Evolutionary conservation across 2,113 vertebrate species (phyloP).

Genomic region (Lonchura striata): DNA sequence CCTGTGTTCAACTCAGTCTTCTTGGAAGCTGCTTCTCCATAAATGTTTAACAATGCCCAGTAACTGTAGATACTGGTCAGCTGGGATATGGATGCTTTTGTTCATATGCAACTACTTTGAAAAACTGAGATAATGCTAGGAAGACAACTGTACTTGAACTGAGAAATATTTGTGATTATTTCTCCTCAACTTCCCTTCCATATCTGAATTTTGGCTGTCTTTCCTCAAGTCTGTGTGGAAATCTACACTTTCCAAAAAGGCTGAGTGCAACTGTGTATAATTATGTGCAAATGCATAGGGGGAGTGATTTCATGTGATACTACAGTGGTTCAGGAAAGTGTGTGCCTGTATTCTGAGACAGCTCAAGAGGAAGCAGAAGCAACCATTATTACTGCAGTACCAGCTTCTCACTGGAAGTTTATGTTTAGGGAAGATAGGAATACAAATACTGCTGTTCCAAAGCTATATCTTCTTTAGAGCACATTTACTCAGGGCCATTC

Average conservation of each 20-base stretch:
- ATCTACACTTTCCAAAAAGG: not conserved
- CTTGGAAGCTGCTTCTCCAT: not conserved
- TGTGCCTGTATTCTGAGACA: not conserved
- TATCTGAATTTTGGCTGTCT: not conserved
- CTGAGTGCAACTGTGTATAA: not conserved
- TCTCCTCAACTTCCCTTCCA: not conserved
- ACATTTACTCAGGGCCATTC: not conserved
- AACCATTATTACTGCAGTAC: rapidly evolving
- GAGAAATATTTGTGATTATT: not conserved
- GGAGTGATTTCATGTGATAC: too few relatives aligned
- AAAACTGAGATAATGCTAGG: not conserved
- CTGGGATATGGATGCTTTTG: not conserved
- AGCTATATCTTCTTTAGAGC: not conserved
- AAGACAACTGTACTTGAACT: not conserved
- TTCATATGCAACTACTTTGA: not conserved
- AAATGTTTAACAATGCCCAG: slow-evolving; percentile 7
- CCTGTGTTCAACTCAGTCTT: not conserved
- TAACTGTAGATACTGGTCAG: not conserved
- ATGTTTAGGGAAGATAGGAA: not conserved
- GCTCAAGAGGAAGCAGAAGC: not conserved
- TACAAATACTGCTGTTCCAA: not conserved
- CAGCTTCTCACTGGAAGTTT: not conserved
- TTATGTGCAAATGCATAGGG: not conserved
- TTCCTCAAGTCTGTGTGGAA: not conserved
- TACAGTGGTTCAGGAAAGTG: not conserved